Evolutionary conservation across 30 jellyfish, hydroid and myxozoan species (phyloP), one percentile per base, ranked within the genome.

Genomic region (Pelagia noctiluca): DNA sequence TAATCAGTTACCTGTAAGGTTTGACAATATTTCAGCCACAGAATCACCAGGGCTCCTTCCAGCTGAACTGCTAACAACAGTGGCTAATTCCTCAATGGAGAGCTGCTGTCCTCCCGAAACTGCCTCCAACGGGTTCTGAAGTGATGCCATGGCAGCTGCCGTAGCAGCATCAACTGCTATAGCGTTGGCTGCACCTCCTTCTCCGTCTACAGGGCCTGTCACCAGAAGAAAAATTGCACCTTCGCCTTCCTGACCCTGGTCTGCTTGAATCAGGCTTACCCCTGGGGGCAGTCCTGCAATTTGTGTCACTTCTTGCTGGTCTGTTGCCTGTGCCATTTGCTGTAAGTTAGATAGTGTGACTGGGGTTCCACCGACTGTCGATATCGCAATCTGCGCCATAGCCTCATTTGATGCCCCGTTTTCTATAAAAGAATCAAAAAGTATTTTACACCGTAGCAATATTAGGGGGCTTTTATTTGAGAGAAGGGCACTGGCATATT

Each of bases 131-230:
- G 94, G 94, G 47, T 80, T 63, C 65, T 80, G 90, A 50, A 84
- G 57, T 29, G 94, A 84, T 31, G 85, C 87, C 88, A 84, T 67
- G 24, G 96, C 82, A 7, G 96, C 96, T 4, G 82, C 89, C 23
- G 89, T 67, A 0, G 89, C 86, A 1, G 96, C 90, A 76, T 87
- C 96, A 12, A 87, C 89, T 3, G 96, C 89, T 24, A 87, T 76
- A 0, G 96, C 89, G 70, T 74, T 76, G 0, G 96, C 96, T 21
- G 90, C 57, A 1, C 90, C 84, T 11, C 86, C 96, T 42, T 76
- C 87, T 2, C 89, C 89, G 46, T 76, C 96, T 2, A 87, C 89
- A 16, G 96, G 96, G 11, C 96, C 96, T 16, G 96, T 87, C 42
- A 87, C 96, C 12, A 87, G 75, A 87, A 87, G 47, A 71, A 73